A percentile compares a stretch with the other conserved stretches of the same genome.
These are phyloP conservation scores for Yponomeuta plumbellus DNA, from an alignment of 2,888 invertebrate species.

Conservation along the genomic window DNA sequence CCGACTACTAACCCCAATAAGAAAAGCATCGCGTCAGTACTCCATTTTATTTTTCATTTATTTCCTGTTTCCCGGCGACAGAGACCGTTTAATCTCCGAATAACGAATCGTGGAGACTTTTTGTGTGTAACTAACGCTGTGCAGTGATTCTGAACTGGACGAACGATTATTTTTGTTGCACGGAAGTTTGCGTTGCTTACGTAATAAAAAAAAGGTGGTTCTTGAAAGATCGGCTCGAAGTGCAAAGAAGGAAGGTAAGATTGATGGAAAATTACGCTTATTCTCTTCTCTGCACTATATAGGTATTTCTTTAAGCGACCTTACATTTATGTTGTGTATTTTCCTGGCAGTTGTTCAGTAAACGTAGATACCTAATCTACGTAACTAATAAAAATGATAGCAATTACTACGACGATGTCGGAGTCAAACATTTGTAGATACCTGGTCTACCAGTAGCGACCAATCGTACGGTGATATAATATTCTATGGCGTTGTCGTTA, in stretches of 20 bases:
- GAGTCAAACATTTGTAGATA: background rate
- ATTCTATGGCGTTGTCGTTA: background rate
- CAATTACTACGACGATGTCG: background rate
- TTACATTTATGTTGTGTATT: too few relatives aligned
- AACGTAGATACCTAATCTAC: too few relatives aligned
- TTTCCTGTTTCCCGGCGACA: conserved; percentile 34
- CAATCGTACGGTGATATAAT: background rate
- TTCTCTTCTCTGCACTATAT: background rate
- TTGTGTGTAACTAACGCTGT: background rate
- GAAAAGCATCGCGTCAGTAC: conserved; percentile 31
- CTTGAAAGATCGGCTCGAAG: background rate
- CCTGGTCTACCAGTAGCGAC: background rate
- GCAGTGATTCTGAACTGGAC: background rate
- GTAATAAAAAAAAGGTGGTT: conserved; percentile 9
- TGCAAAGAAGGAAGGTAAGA: conserved; percentile 12
- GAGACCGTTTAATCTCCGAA: background rate
- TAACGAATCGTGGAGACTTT: background rate
- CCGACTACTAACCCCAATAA: conserved; percentile 49
- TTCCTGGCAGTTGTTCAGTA: too few relatives aligned
- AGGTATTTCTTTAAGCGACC: background rate
- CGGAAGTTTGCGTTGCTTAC: background rate
- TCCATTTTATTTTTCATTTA: conserved; percentile 63
- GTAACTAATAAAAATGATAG: background rate
- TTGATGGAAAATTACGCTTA: background rate
- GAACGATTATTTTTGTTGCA: background rate